phyloP scores from a whole-genome alignment of 2,888 invertebrate species.

The Sinodicranocentrus sp. region DNA sequence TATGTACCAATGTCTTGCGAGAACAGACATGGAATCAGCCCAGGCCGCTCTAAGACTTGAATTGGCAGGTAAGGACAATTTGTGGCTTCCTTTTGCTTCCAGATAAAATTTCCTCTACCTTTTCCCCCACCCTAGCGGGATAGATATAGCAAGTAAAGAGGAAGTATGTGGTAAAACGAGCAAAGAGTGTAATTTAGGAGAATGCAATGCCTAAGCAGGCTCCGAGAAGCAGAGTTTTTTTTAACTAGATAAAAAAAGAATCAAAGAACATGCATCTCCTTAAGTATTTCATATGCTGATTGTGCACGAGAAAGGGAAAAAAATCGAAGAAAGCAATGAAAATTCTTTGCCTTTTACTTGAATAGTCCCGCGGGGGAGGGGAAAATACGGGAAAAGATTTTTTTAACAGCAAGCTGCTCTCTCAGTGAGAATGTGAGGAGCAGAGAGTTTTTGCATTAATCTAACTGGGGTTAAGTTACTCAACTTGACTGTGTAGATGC shows the following conservation, averaged over 20 bases:
- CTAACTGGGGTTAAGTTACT: conserved; percentile 69
- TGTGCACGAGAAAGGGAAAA: not conserved
- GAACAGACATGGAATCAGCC: conserved; percentile 70
- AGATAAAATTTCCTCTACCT: conserved; percentile 25
- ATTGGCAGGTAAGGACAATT: conserved; percentile 75
- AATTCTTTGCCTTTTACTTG: conserved; percentile 13
- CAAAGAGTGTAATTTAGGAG: too few species aligned
- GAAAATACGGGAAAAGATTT: too few species aligned
- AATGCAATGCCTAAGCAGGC: not conserved
- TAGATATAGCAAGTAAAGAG: too few species aligned
- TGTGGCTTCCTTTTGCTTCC: conserved; percentile 55
- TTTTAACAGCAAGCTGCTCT: too few species aligned
- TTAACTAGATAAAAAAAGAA: conserved; percentile 33
- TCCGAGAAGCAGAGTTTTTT: not conserved
- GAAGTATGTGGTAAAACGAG: too few species aligned
- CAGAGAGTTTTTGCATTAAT: conserved; percentile 41
- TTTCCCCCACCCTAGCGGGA: conserved; percentile 37
- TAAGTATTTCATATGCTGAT: conserved; percentile 3
- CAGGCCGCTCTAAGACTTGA: conserved; percentile 72
- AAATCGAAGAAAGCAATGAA: conserved; percentile 20
- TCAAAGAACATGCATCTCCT: conserved; percentile 37
- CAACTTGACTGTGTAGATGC: conserved; percentile 82
- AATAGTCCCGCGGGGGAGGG: too few species aligned
- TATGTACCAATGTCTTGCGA: conserved; percentile 73
- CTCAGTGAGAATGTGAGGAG: not conserved